Base-by-base conservation (phyloP, 2,113 vertebrate species). In the Rhinolophus sinicus region DNA sequence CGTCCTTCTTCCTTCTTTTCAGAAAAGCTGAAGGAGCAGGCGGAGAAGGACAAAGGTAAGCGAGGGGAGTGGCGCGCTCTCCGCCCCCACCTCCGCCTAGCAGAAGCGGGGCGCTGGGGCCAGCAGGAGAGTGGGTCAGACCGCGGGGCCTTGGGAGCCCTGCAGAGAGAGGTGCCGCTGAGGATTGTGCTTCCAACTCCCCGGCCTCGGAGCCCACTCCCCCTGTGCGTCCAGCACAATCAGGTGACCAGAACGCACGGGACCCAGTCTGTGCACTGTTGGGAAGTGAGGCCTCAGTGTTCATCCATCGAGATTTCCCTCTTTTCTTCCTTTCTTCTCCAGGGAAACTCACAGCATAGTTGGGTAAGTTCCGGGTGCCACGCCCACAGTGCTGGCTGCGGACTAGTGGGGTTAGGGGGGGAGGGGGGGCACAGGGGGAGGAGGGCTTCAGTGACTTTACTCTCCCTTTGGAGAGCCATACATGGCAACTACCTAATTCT, bases 301-400 rank as follows among this genome's bases (percentile, higher is more conserved):
- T 47, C 56, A 47, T 58, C 10, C 2, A 21, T 16, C 14, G 15
- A 77, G 95, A 38, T 98, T 96, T 93, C 28, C 83, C 92, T 81
- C 95, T 97, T 81, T 98, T 98, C 90, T 98, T 98, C 2, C 81
- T 75, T 80, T 98, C 97, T 95, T 98, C 98, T 88, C 90, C 94
- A 97, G 98, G 73, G 81, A 99, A 96, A 96, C 87, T 97, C 82
- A 87, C 97, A 69, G 97, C 97, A 88, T 98, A 98, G 81, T 95
- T 97, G 52, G 97, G 97, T 97, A 99, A 97, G 90, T 93, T 93
- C 98, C 98, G 87, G 80, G 86, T 76, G 33, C 52, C 10, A 6
- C 64, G 8, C 28, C 8, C 40, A 8, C 35, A 30, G 28, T 52
- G 38, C 24, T 77, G 60, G 19, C 11, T 83, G 35, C 3, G 0